Evolutionary conservation across 23 tunicate species (phyloP), one percentile per base, ranked within the genome.

Genomic region (Ascidia mentula): DNA sequence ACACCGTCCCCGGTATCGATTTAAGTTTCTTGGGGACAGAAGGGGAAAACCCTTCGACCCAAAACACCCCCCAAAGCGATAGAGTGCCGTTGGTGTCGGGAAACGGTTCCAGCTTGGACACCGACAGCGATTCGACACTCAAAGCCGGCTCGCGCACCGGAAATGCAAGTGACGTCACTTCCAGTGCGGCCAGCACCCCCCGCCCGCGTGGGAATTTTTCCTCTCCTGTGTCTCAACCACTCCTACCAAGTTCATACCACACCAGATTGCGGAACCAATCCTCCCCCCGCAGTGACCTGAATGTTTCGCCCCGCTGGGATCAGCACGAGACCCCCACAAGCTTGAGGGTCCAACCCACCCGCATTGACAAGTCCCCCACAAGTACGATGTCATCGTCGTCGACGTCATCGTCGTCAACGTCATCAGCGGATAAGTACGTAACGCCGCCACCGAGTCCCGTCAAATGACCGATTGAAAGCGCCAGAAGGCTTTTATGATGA

Each of bases 371-470:
- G 6, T 31, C 83, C 4, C 83, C 83, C 3, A 65, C 38, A 15
- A 38, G 74, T 6, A 61, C 74, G 18, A 76, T 28, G 32, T 76
- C 80, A n/a, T n/a, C n/a, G n/a, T n/a, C n/a, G n/a, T n/a, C n/a
- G n/a, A 31, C 34, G 38, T 33, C 38, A 74, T 74, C 37, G 1
- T 74, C 46, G 53, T 38, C 34, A 1, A 36, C 79, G 46, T 74
- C 79, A 39, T 74, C 79, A 38, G 46, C 79, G 79, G 79, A 74
- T 9, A 74, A 74, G 37, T 74, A 37, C 79, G 46, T 31, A 30
- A 74, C 79, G 9, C 38, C 79, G 34, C 79, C 79, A 22, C 59
- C 79, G 5, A 74, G 79, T 74, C 79, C 79, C 5, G 39, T 70
- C 32, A 70, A 70, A 9, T 53, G 65, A 53, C 22, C 22, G 12